phyloP scores from a whole-genome alignment of 2,113 vertebrate genomes.

The Oncorhynchus kisutch region DNA sequence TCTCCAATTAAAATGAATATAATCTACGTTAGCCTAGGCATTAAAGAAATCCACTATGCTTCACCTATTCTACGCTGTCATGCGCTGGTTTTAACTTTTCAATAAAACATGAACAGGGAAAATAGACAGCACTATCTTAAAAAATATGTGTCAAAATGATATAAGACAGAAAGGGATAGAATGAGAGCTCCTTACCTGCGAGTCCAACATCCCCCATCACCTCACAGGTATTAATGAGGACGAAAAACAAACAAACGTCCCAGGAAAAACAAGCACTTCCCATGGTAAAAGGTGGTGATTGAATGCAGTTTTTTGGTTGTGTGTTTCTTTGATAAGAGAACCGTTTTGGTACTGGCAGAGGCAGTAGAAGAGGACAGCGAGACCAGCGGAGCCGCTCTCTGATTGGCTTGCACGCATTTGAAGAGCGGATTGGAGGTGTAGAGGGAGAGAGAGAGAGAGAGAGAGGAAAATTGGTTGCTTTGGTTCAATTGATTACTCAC shows the following conservation, averaged over 20 bases:
- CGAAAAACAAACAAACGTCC: conserved; percentile 79
- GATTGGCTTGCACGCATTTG: conserved; percentile 76
- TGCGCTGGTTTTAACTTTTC: too few relatives aligned
- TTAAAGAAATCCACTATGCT: background rate
- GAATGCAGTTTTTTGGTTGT: conserved; percentile 66
- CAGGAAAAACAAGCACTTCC: conserved; percentile 77
- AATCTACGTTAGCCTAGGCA: background rate
- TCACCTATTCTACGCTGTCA: too few relatives aligned
- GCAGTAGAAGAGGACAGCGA: conserved; percentile 52
- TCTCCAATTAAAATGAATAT: background rate
- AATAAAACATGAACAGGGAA: background rate
- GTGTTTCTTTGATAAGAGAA: conserved; percentile 72
- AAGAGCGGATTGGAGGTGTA: conserved; percentile 44
- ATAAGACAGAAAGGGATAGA: conserved; percentile 12
- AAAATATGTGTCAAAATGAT: background rate
- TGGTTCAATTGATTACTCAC: too few relatives aligned
- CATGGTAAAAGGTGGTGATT: conserved; percentile 77
- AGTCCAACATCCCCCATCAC: conserved; percentile 77
- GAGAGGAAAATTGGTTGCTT: background rate
- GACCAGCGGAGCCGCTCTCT: conserved; percentile 72
- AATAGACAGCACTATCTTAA: background rate
- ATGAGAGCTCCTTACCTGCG: conserved; percentile 76
- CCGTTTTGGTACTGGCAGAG: conserved; percentile 65
- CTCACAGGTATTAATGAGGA: conserved; percentile 76
- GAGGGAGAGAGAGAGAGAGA: conserved; percentile 5